phyloP scores from a whole-genome alignment of 2,797 vertebrate genomes.

The Sebastes hubbsi region DNA sequence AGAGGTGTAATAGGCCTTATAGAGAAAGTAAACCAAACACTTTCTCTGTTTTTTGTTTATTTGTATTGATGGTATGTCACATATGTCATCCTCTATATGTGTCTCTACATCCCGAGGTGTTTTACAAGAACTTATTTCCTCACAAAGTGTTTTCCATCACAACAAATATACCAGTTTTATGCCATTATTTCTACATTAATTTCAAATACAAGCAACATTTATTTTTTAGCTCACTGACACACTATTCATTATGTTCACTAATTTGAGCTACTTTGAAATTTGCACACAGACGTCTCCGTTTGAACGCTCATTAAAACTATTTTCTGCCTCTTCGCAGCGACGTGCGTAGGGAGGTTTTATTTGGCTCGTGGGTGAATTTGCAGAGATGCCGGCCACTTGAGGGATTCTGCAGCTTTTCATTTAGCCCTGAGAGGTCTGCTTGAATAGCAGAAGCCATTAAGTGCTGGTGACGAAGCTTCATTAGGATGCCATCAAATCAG shows the following conservation, averaged over 20 bases:
- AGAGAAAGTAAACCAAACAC: not conserved
- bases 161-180: not conserved
- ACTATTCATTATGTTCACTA: slow-evolving; percentile 1
- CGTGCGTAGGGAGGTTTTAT: not conserved
- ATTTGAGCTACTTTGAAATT: not conserved
- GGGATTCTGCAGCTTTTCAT: slow-evolving; percentile 1
- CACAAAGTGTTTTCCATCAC: slow-evolving; percentile 21
- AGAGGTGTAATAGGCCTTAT: not conserved
- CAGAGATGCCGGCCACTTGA: not conserved
- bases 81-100: not conserved
- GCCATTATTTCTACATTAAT: not conserved
- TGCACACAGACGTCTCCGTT: not conserved
- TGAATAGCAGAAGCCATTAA: slow-evolving; percentile 27
- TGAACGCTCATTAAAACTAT: not conserved
- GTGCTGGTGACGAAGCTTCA: not conserved
- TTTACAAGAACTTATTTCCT: not conserved
- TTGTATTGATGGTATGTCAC: not conserved
- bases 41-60: not conserved
- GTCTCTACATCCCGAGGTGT: no score
- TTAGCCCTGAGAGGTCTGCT: slow-evolving; percentile 11
- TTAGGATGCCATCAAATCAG: slow-evolving; percentile 21
- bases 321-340: not conserved
- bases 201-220: not conserved
- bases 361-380: slow-evolving; percentile 8
- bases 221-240: not conserved